phyloP scores from a whole-genome alignment of 2,797 vertebrate species.

The Kryptopterus vitreolus region DNA sequence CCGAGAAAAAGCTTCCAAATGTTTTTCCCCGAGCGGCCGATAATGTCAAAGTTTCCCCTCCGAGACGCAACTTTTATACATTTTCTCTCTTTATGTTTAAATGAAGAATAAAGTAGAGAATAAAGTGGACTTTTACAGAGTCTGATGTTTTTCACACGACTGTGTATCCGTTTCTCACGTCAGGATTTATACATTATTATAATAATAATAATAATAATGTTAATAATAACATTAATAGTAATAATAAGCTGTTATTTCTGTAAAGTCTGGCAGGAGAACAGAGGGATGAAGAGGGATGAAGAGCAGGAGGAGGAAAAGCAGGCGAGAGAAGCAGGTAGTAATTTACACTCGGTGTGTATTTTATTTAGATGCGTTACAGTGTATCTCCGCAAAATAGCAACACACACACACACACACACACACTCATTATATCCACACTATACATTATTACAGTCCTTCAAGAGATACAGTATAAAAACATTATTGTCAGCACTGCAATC shows the following conservation, averaged over 20 bases:
- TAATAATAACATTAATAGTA: background rate
- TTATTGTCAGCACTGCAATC: background rate
- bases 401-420: background rate
- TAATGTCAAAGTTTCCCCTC: background rate
- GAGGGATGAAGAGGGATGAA: background rate
- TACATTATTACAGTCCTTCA: too few species aligned
- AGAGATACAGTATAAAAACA: background rate
- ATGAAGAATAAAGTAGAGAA: background rate
- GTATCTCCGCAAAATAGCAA: background rate
- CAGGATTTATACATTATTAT: background rate
- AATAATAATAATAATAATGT: background rate
- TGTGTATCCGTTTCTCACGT: too few species aligned
- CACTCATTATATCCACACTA: too few species aligned
- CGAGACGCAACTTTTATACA: background rate
- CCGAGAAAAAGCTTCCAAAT: too few species aligned
- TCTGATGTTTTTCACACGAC: background rate
- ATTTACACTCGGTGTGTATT: background rate
- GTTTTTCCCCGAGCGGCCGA: background rate
- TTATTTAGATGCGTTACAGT: background rate
- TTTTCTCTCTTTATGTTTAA: background rate
- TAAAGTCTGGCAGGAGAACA: background rate
- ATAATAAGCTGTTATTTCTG: background rate
- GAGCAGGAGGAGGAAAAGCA: background rate
- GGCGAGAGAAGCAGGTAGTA: background rate
- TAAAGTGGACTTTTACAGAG: background rate